Evolutionary conservation across 2,888 invertebrate species (phyloP), one percentile per base, ranked within the genome.

Genomic region (Ochropleura leucogaster): DNA sequence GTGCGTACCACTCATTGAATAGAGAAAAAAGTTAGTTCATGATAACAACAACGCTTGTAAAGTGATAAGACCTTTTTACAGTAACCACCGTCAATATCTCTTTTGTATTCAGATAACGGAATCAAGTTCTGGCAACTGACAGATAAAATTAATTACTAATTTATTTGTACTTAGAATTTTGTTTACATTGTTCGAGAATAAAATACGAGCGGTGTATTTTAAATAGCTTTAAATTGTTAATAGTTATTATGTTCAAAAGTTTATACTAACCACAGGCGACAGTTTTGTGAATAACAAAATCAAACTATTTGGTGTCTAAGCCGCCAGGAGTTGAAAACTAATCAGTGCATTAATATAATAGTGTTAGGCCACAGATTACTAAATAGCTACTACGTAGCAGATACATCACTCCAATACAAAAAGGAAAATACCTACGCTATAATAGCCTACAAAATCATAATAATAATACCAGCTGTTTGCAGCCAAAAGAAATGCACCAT

Each of bases 91-190:
- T 76, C 82, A 82, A 84, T 72, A 59, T 80, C 59, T 72, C 81
- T 81, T 84, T 82, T 84, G 72, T 82, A 70, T 84, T 84, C 82
- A 72, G 82, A 81, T 82, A 82, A 77, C 60, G 64, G 60, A 70
- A 60, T 72, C 66, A 72, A 82, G 12, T 82, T 82, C 82, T 84
- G 85, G 82, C 64, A 76, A 82, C 72, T 77, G 72, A 70, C 65
- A 67, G 69, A 80, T 84, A 76, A 84, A 57, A 71, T 57, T 51
- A 65, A 68, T 62, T 78, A 68, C 16, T 55, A 79, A 63, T 73
- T 80, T 65, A 70, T 70, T 72, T 40, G 46, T 83, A 70, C 44
- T 67, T 55, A 60, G 67, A 80, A 80, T 62, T 75, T 62, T 66
- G 80, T 80, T 75, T 46, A 69, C 20, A 47, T 47, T 63, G 57